Evolutionary conservation across 2,797 vertebrate species (phyloP), one percentile per base, ranked within the genome.

Genomic region (Sebastolobus altivelis): DNA sequence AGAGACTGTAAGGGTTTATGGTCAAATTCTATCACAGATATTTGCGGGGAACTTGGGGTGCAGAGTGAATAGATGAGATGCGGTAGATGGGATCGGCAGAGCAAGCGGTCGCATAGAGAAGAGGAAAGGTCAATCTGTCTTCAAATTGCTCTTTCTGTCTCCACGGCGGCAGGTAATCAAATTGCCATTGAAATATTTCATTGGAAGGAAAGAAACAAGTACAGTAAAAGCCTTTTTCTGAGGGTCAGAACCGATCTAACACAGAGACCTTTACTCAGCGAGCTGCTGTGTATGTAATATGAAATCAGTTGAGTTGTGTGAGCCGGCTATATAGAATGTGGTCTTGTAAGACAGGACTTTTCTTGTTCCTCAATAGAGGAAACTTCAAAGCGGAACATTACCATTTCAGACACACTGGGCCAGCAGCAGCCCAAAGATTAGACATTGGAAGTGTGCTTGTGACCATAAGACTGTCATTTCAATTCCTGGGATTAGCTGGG

Each of bases 61-160:
- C 60, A 65, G 29, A 69, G 65, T 31, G 55, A 79, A 77, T 35
- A 33, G 62, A 65, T 68, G 75, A 65, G 76, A 58, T 56, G 29
- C 2, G 2, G 46, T 59, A 14, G 49, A 66, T 61, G 38, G 33
- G 33, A 72, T 65, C 37, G n/a, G 66, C 22, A 56, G 52, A 81
- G 46, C 40, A 70, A 75, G 75, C 0, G 5, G 56, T 29, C 68
- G 35, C 4, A 38, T 55, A 70, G 49, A 71, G 38, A 59, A 65
- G 49, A 83, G 20, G 56, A 89, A 90, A 90, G 84, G 87, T 89
- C 84, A 87, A 49, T 80, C 67, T 73, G 66, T 87, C 80, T 79
- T 80, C 65, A 84, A 74, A 83, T 84, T 86, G 86, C 65, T 87
- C 81, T 88, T 76, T 86, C 76, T 83, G 63, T 75, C 67, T 75